Conservation (phyloP, 2,888 invertebrate genomes). For the Odontomyia ornata region DNA sequence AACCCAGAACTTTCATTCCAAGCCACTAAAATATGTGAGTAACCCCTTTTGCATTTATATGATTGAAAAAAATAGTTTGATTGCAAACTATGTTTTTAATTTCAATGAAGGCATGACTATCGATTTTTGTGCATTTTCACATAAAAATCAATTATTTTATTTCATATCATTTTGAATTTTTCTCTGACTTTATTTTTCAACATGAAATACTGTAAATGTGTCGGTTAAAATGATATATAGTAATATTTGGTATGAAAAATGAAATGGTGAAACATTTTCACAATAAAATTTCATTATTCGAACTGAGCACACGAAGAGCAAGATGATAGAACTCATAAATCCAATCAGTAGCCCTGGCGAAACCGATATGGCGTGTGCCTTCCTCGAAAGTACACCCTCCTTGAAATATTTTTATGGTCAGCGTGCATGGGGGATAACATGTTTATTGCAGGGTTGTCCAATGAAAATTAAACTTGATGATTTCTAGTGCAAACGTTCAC, state of each 20-base stretch:
- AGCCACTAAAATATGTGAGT: too few species aligned
- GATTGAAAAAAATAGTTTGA: too few species aligned
- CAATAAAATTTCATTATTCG: conserved; percentile 1
- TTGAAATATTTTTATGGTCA: too few species aligned
- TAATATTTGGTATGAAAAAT: conserved; percentile 6
- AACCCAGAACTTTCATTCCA: too few species aligned
- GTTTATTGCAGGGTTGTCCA: not conserved
- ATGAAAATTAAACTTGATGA: not conserved
- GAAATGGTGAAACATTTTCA: conserved; percentile 7
- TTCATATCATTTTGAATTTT: not conserved
- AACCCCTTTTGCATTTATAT: too few species aligned
- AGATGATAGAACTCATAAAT: conserved; percentile 2
- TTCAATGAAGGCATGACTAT: not conserved
- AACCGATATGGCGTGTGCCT: not conserved
- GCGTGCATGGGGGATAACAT: too few species aligned
- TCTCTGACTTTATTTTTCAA: not conserved
- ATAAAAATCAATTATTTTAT: not conserved
- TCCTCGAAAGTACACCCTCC: not conserved
- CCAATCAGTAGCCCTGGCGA: not conserved
- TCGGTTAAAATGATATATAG: not conserved
- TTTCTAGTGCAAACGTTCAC: too few species aligned
- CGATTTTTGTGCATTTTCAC: not conserved
- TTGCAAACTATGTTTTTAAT: not conserved
- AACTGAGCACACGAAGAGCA: not conserved
- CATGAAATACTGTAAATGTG: not conserved